Conservation (phyloP, 2,888 invertebrate species). For the Scaptomyza reducta region DNA sequence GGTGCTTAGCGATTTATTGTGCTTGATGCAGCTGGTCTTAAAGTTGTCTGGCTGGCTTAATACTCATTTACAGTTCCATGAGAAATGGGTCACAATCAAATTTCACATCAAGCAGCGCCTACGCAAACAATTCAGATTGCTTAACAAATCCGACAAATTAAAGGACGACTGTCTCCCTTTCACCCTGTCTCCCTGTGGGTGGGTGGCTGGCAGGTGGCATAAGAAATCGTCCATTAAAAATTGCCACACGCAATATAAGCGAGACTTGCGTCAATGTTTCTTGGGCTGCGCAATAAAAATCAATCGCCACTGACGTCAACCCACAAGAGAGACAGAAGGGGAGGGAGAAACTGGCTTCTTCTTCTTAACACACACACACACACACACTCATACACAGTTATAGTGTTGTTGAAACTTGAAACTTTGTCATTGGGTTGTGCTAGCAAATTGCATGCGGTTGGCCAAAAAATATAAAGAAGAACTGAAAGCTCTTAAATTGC, state of each 20-base stretch:
- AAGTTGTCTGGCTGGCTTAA: constrained; percentile 15
- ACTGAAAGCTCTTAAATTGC: constrained; percentile 27
- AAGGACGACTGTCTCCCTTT: constrained; percentile 1
- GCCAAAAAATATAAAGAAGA: constrained; percentile 18
- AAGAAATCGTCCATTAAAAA: constrained; percentile 42
- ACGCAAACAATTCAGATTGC: constrained; percentile 56
- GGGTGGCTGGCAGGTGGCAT: constrained; percentile 8
- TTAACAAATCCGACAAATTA: constrained; percentile 57
- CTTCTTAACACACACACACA: constrained; percentile 15
- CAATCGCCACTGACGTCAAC: constrained; percentile 72
- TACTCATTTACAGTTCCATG: constrained; percentile 3
- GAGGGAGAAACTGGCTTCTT: constrained; percentile 7
- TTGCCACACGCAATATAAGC: constrained; percentile 49
- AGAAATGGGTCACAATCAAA: constrained; percentile 25
- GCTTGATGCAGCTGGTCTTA: constrained; percentile 20
- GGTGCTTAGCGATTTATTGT: constrained; percentile 20
- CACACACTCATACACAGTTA: constrained; percentile 1
- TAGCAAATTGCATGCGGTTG: constrained; percentile 60
- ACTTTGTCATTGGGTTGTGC: constrained; percentile 48
- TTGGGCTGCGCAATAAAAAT: constrained; percentile 46
- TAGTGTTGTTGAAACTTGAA: constrained; percentile 36
- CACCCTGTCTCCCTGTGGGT: not conserved
- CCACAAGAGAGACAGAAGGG: not conserved
- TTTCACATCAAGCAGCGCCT: constrained; percentile 25
- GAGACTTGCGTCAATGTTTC: constrained; percentile 53